phyloP scores from a whole-genome alignment of 2,113 vertebrate genomes.

The Forbesichthys papilliferus region DNA sequence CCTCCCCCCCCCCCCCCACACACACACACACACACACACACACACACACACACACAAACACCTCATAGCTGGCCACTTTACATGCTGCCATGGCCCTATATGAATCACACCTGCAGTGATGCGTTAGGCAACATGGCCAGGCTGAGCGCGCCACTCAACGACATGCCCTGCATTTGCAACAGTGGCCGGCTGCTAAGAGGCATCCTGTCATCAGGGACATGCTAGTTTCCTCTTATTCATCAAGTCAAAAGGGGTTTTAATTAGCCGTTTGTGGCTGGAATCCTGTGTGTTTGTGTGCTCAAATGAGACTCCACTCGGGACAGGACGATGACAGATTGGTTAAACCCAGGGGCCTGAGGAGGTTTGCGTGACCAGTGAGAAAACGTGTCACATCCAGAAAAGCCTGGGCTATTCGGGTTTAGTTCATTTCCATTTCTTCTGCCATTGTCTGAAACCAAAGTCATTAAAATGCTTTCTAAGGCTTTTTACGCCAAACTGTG shows the following conservation, averaged over 20 bases:
- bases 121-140: conserved; percentile 41
- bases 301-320: conserved; percentile 44
- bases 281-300: conserved; percentile 42
- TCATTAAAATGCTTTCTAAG: too few relatives aligned
- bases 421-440: too few relatives aligned
- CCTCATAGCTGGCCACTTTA: conserved; percentile 54
- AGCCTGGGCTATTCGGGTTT: neutral
- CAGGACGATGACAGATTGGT: conserved; percentile 16
- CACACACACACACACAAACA: neutral
- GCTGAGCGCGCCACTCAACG: neutral
- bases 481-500: neutral
- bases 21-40: too few relatives aligned
- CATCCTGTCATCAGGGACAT: conserved; percentile 37
- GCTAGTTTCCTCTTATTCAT: conserved; percentile 58
- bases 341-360: conserved; percentile 37
- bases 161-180: conserved; percentile 40
- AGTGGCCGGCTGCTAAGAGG: conserved; percentile 37
- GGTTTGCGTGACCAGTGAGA: conserved; percentile 31
- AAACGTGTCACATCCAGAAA: conserved; percentile 8
- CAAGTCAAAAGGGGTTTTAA: conserved; percentile 54
- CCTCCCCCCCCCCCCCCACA: too few relatives aligned
- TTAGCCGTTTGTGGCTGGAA: conserved; percentile 48
- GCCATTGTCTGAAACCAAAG: too few relatives aligned
- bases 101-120: conserved; percentile 56
- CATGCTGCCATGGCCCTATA: conserved; percentile 48